Base-by-base conservation (phyloP, 1,140 invertebrate genomes). In the Zaprionus camerounensis region DNA sequence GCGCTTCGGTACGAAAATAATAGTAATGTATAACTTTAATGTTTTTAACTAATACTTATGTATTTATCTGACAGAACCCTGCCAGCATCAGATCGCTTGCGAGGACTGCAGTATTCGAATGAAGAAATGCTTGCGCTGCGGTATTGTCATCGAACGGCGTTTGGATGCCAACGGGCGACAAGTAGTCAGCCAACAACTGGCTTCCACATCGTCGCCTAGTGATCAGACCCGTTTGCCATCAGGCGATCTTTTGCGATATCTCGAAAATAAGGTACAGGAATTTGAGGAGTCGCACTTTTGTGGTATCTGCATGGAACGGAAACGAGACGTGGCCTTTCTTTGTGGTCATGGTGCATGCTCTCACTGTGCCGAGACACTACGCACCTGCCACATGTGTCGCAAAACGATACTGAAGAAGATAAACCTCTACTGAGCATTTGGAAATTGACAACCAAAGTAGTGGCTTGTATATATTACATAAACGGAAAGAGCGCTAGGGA, bases 321-420 rank as follows among this genome's bases (percentile, higher is more conserved):
- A 95, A 71, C 93, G 96, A 38, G 97, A 97, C 87, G 95, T 98
- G 7, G 97, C 96, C 1, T 98, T 98, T 91, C 93, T 98, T 0
- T 98, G 98, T 92, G 98, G 98, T 7, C 98, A 98, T 87, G 96
- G 96, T 17, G 96, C 97, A 5, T 98, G 98, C 93, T 95, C 96
- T 34, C 94, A 95, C 58, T 98, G 98, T 91, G 95, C 97, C 1
- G 95, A 96, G 64, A 96, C 97, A 2, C 93, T 98, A 2, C 95
- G 95, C 86, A 96, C 95, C 7, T 98, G 98, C 94, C 98, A 98
- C 93, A 98, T 98, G 97, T 98, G 97, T 93, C 94, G 98, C 38
- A 96, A 97, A 93, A 95, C 96, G 7, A 98, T 98, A 87, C 95
- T 96, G 15, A 97, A 97, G 91, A 98, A 97, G 92, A 98, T 98